A percentile compares a stretch with the other conserved stretches of the same genome.
phyloP scores from a whole-genome alignment of 92 coral and sea anemone genomes.

The Ricordea florida region DNA sequence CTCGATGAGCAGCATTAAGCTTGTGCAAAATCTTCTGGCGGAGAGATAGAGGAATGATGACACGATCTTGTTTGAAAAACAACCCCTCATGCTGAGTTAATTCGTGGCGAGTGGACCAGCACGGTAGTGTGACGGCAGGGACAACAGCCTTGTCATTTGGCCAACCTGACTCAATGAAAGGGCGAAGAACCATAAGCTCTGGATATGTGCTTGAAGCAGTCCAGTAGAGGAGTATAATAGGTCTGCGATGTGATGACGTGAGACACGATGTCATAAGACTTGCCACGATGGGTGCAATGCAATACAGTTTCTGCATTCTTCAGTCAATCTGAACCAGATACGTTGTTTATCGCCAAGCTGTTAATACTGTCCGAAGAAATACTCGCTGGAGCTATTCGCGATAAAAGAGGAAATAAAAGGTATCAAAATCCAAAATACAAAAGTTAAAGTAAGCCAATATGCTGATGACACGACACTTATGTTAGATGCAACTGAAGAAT shows the following conservation, averaged over 20 bases:
- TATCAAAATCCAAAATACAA: neutral
- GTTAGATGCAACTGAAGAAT: neutral
- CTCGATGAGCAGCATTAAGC: constrained; percentile 67
- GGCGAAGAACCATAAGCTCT: constrained; percentile 17
- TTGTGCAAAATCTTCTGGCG: constrained; percentile 37
- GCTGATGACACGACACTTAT: neutral
- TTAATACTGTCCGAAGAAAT: neutral
- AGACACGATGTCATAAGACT: constrained; percentile 17
- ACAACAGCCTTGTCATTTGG: constrained; percentile 48
- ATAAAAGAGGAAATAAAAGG: neutral
- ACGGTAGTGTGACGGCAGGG: constrained; percentile 21
- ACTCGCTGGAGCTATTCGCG: neutral
- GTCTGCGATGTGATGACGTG: constrained; percentile 33
- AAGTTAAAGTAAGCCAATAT: neutral
- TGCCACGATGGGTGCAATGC: constrained; percentile 13
- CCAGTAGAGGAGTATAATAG: constrained; percentile 46
- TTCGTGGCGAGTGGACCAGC: constrained; percentile 54
- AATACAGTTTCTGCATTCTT: too few species aligned
- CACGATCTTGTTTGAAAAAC: constrained; percentile 22
- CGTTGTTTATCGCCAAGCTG: too few species aligned
- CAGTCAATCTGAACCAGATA: too few species aligned
- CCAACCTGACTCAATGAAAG: constrained; percentile 59
- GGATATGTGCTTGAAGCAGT: constrained; percentile 46
- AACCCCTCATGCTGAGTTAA: constrained; percentile 6
- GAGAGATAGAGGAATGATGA: constrained; percentile 41